phyloP scores from a whole-genome alignment of 2,888 invertebrate genomes.

The Automeris io region DNA sequence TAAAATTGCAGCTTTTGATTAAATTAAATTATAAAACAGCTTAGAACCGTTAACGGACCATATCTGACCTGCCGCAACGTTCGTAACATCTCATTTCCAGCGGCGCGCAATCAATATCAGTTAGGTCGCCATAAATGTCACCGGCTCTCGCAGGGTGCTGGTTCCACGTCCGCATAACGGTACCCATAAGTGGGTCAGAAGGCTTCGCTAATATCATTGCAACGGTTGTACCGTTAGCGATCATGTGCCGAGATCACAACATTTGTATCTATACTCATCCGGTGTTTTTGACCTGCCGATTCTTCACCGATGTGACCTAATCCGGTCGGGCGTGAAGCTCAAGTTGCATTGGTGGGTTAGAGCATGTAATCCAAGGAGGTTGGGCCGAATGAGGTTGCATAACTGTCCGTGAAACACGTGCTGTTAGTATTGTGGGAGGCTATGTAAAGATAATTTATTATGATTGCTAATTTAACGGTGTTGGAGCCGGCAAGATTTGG shows the following conservation, averaged over 20 bases:
- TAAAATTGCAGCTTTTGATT: too few species aligned
- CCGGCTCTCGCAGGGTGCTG: conserved; percentile 36
- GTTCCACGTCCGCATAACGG: conserved; percentile 67
- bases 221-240: conserved; percentile 50
- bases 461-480: neutral
- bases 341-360: conserved; percentile 23
- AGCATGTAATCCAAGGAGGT: conserved; percentile 40
- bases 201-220: conserved; percentile 71
- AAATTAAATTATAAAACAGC: neutral
- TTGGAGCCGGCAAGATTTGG: neutral
- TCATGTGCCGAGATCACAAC: conserved; percentile 44
- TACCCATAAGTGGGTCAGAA: conserved; percentile 59
- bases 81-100: neutral
- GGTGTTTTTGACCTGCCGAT: conserved; percentile 24
- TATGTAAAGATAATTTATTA: neutral
- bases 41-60: neutral
- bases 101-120: conserved; percentile 7
- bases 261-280: conserved; percentile 37
- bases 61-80: conserved; percentile 4
- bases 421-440: conserved; percentile 14
- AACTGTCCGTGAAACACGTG: conserved; percentile 45
- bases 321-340: conserved; percentile 20
- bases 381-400: conserved; percentile 48
- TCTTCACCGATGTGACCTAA: conserved; percentile 8
- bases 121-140: conserved; percentile 11